Base-by-base conservation (phyloP, 2,113 vertebrate genomes). In the Lepidothrix coronata region DNA sequence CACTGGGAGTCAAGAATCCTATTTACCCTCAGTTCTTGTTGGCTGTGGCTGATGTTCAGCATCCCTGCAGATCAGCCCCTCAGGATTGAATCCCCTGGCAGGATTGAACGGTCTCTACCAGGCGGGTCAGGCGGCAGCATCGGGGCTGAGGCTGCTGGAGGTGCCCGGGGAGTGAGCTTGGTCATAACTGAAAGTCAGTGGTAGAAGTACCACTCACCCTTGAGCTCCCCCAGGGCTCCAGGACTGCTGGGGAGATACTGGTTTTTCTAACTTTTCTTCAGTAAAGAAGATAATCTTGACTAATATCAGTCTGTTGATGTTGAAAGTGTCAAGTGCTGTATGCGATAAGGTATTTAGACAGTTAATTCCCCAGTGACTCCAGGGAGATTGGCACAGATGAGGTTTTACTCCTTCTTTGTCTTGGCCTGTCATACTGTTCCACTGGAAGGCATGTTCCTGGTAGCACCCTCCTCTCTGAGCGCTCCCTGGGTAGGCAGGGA, bases 381-480 rank as follows among this genome's bases (percentile, higher is more conserved):
- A 19, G 25, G 65, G 52, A 65, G 20, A 37, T 8, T 14, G 3
- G 66, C 0, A 3, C 14, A 37, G 39, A 43, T 35, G 81, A 65
- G 39, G 23, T 75, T 78, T 75, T 33, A 1, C 28, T 66, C 51
- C 0, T 0, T 54, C 80, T 77, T 52, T 51, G 68, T 43, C 54
- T 55, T 1, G 20, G 39, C 75, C 62, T 4, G 4, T 76, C 6
- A 7, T 2, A 3, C 72, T 33, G 20, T 28, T 66, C 11, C 0
- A 0, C 55, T 33, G 16, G 10, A 5, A 25, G 6, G 43, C 0
- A 0, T 72, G 33, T 5, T 79, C 20, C 49, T n/a, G n/a, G 33
- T 9, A 21, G n/a, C 46, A 25, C 16, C 27, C 59, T 62, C 7
- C 18, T 31, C 9, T 49, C 22, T 1, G 21, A 10, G 18, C 0